phyloP scores from a whole-genome alignment of 2,113 vertebrate genomes.

The Monopterus albus region DNA sequence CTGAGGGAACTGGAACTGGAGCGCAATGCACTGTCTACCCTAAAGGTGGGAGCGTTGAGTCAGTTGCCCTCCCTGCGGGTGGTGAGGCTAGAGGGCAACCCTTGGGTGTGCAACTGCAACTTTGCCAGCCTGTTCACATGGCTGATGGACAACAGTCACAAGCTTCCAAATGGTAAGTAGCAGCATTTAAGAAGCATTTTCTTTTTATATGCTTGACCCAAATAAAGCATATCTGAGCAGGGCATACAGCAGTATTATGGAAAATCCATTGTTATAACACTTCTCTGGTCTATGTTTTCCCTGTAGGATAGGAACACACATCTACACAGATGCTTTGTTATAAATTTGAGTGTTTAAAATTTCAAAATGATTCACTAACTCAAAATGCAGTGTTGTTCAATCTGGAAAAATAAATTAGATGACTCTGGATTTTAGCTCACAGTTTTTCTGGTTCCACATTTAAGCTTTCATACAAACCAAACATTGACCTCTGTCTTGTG shows the following conservation, averaged over 20 bases:
- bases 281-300: constrained; percentile 67
- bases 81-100: constrained; percentile 94
- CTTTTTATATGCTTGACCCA: constrained; percentile 38
- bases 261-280: constrained; percentile 56
- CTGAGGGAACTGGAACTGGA: constrained; percentile 94
- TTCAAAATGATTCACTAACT: background rate
- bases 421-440: constrained; percentile 18
- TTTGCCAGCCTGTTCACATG: constrained; percentile 95
- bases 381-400: background rate
- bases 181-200: background rate
- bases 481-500: constrained; percentile 35
- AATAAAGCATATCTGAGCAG: constrained; percentile 37
- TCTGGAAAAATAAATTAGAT: no score
- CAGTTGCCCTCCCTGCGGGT: constrained; percentile 90
- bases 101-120: constrained; percentile 96
- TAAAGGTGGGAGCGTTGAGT: constrained; percentile 88
- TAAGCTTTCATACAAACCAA: constrained; percentile 28
- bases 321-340: constrained; percentile 19
- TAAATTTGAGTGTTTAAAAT: background rate
- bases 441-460: constrained; percentile 26
- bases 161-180: constrained; percentile 92
- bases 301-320: constrained; percentile 72
- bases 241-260: constrained; percentile 34
- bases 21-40: constrained; percentile 89
- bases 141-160: constrained; percentile 92